Base-by-base conservation (phyloP, 2,888 invertebrate genomes). In the Trichogramma dendrolimi region DNA sequence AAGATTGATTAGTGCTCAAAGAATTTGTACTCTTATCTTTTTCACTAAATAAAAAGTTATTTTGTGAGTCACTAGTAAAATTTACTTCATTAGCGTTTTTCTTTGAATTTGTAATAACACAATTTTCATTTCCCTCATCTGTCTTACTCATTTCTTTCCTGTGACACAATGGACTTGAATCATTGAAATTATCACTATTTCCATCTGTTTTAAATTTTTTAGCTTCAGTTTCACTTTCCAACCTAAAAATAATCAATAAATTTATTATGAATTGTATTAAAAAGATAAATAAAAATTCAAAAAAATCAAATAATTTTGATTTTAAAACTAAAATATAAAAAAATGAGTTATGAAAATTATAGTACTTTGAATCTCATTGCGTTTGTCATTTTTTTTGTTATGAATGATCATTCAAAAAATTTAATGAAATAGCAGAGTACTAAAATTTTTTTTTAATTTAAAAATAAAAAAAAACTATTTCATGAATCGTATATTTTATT, bases 211-310 rank as follows among this genome's bases (percentile, higher is more conserved):
- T 73, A 7, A 65, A 71, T 60, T 70, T 72, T 61, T 76, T 77
- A 43, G 73, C 72, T 63, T 75, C 78, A 55, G 74, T 71, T 70
- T 73, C 67, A 63, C 77, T 78, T 61, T 75, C 75, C 54, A 78
- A 71, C 64, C 78, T 75, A 39, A 68, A 64, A 41, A 38, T 60
- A 54, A 54, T 55, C 4, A 56, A 47, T 8, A 48, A 58, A 49
- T 42, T n/a, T 49, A 50, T 10, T 44, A 55, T 48, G 6, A 27
- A 60, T 47, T 52, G 41, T 46, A 51, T 10, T 40, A 5, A 10
- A 41, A 52, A 11, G 38, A 53, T 61, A 39, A 41, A 10, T 14
- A 61, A 5, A 38, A 51, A 5, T 48, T 11, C 8, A 39, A n/a
- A 48, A 38, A n/a, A 41, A 47, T 39, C n/a, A 47, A 54, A 46